Evolutionary conservation across 2,113 vertebrate species (phyloP), one percentile per base, ranked within the genome.

Genomic region (Phasianus colchicus): DNA sequence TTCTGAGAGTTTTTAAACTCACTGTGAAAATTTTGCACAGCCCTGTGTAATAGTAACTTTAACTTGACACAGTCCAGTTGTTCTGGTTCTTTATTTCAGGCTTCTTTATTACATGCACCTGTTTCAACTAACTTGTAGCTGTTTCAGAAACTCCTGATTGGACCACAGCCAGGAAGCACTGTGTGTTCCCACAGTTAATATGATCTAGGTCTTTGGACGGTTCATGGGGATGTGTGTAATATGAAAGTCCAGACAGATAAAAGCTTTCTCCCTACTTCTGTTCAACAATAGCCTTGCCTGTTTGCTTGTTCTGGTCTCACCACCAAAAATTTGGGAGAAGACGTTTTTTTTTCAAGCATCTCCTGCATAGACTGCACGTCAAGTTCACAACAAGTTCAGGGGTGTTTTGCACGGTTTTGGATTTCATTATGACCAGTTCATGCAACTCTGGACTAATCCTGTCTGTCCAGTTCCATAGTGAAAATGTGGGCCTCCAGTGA

Each of bases 21-120:
- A 0, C 89, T 87, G 78, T 82, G 70, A 92, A 96, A 95, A 91
- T 73, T 93, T 88, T 94, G 91, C 75, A 86, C 78, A 92, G 88
- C 52, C 83, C 27, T 79, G 32, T 82, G 69, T 89, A 96, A 95
- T 47, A 94, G 91, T 90, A 93, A 95, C 81, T 97, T 96, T 93
- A 81, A 75, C 91, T 93, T 96, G 83, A 96, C 94, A 94, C 84
- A 96, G 92, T 65, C 97, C 95, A 96, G 95, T 97, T 97, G 96
- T 96, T 96, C 89, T 95, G 58, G 72, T 94, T 94, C 94, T 96
- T 97, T 95, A 94, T 97, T 96, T 96, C 86, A 96, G 93, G 92
- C 95, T 96, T 93, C 95, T 97, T 96, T 97, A 97, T 97, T 96
- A 95, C 97, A 95, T 96, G 96, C 96, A 97, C 95, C 96, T 97